Evolutionary conservation across 2,113 vertebrate genomes (phyloP).

Genomic region (Mesembrinibis cayennensis): DNA sequence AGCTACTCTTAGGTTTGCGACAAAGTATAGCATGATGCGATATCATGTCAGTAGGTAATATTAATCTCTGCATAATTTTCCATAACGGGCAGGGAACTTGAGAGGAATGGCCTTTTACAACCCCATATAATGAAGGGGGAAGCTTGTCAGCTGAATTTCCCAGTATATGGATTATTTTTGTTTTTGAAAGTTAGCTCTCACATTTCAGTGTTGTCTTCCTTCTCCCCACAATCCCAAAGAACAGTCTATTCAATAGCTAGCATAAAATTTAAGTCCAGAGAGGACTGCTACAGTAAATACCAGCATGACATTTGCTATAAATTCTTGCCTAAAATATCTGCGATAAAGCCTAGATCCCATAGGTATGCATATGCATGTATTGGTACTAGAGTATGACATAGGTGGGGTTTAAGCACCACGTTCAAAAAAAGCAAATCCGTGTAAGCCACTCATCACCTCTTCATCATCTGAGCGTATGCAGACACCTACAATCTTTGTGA

Average conservation of each 20-base stretch:
- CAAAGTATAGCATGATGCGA: not conserved
- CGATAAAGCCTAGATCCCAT: not conserved
- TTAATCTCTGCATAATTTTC: not conserved
- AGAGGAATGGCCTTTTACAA: not conserved
- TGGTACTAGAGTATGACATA: not conserved
- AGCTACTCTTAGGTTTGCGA: not conserved
- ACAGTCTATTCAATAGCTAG: not conserved
- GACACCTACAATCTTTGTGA: conserved; percentile 11
- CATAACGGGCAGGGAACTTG: not conserved
- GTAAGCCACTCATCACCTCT: conserved; percentile 1
- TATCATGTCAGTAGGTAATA: not conserved
- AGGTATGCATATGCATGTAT: not conserved
- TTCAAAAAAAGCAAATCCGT: not conserved
- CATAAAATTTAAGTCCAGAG: not conserved
- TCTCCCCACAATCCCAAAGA: not conserved
- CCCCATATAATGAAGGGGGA: not conserved
- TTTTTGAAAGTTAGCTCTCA: not conserved
- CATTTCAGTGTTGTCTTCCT: not conserved
- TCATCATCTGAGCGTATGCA: conserved; percentile 8
- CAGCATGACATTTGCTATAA: not conserved
- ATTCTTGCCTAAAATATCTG: conserved; percentile 33
- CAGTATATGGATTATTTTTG: not conserved
- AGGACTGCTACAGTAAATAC: conserved; percentile 7
- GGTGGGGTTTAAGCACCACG: not conserved
- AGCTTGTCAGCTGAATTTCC: not conserved